These are phyloP conservation scores for Eretmocerus hayati DNA, from an alignment of 2,888 invertebrate species.

Conservation along the genomic window DNA sequence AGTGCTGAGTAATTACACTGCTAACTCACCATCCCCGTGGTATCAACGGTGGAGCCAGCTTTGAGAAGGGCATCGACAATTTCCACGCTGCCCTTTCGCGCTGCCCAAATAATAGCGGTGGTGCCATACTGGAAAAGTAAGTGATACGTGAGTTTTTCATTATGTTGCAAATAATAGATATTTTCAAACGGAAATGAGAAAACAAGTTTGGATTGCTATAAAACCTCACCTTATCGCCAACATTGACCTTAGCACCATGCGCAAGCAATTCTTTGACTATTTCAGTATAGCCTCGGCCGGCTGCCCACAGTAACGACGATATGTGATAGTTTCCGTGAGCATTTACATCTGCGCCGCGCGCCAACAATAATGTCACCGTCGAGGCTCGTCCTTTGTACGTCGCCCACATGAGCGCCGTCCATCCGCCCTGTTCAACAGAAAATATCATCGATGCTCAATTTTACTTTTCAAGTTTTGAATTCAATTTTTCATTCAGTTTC, in stretches of 20 bases:
- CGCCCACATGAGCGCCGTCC: conserved; percentile 97
- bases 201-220: not conserved
- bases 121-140: conserved; percentile 70
- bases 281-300: conserved; percentile 82
- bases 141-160: too few relatives aligned
- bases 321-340: conserved; percentile 94
- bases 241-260: conserved; percentile 88
- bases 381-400: conserved; percentile 84
- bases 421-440: conserved; percentile 81
- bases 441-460: too few relatives aligned
- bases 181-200: not conserved
- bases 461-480: too few relatives aligned
- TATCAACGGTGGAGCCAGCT: conserved; percentile 82
- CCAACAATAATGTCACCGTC: conserved; percentile 69
- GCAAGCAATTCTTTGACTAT: conserved; percentile 77
- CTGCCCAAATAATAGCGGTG: conserved; percentile 93
- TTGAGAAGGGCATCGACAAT: conserved; percentile 76
- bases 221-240: conserved; percentile 71
- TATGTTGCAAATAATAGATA: not conserved
- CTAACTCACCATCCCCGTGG: conserved; percentile 77
- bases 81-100: conserved; percentile 80
- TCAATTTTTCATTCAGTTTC: too few relatives aligned
- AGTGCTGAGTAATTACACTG: too few relatives aligned
- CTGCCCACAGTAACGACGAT: conserved; percentile 88
- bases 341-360: conserved; percentile 87